Percentiles rank a stretch among this genome's conserved stretches.
phyloP scores from a whole-genome alignment of 2,888 invertebrate genomes.

The Yponomeuta cagnagella region DNA sequence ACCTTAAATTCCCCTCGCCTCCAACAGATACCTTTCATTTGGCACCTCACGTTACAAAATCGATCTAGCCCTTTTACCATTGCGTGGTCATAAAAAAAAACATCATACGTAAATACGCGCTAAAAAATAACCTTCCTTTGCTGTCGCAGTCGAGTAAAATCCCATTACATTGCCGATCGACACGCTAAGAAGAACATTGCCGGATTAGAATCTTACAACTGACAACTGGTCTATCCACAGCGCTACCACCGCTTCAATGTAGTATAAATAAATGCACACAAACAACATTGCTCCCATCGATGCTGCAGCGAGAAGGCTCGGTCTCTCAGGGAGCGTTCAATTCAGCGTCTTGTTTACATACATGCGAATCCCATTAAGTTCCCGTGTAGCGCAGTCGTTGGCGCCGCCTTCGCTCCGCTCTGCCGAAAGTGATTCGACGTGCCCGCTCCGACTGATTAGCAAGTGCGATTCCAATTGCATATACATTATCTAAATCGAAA shows the following conservation, averaged over 20 bases:
- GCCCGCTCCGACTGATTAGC: constrained; percentile 61
- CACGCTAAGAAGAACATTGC: too few relatives aligned
- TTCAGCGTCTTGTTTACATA: constrained; percentile 70
- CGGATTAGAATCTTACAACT: too few relatives aligned
- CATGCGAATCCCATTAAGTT: constrained; percentile 75
- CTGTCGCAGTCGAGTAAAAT: too few relatives aligned
- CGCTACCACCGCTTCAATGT: background rate
- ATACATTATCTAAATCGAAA: constrained; percentile 3
- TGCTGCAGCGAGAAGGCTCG: constrained; percentile 16
- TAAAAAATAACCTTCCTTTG: too few relatives aligned
- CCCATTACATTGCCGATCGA: too few relatives aligned
- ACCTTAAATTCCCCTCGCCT: too few relatives aligned
- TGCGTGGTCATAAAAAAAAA: too few relatives aligned
- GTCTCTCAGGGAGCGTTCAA: constrained; percentile 42
- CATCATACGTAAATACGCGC: too few relatives aligned
- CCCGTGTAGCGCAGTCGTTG: constrained; percentile 55
- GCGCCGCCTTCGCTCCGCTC: constrained; percentile 38
- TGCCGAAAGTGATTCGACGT: constrained; percentile 1
- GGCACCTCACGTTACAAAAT: too few relatives aligned
- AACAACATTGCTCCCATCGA: background rate
- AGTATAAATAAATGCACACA: background rate
- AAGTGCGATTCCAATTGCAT: constrained; percentile 8
- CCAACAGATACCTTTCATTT: too few relatives aligned
- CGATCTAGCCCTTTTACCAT: too few relatives aligned
- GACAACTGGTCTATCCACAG: background rate